Evolutionary conservation across 64 coral and sea anemone genomes (phyloP).

Genomic region (Catalaphyllia jardinei): DNA sequence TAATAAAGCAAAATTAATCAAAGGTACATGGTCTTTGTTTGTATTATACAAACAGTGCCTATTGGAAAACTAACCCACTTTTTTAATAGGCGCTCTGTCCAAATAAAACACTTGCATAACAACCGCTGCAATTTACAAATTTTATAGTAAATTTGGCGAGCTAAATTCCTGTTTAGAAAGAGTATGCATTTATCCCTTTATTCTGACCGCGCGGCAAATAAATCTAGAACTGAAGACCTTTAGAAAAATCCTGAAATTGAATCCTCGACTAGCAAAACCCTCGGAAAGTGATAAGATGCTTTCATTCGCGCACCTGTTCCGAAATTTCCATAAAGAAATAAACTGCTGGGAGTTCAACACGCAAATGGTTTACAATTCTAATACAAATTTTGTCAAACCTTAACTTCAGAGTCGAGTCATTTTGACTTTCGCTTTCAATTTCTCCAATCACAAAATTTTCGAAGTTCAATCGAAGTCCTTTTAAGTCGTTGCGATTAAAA

Average conservation of each 20-base stretch:
- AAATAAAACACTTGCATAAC: constrained; percentile 45
- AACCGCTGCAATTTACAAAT: constrained; percentile 50
- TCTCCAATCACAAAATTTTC: background rate
- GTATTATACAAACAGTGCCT: constrained; percentile 40
- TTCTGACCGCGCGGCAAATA: constrained; percentile 5
- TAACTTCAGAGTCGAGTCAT: background rate
- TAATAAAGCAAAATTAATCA: constrained; percentile 86
- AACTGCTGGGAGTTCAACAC: background rate
- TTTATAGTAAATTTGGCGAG: constrained; percentile 50
- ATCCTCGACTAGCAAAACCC: constrained; percentile 3
- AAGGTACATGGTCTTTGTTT: constrained; percentile 68
- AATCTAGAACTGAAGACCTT: background rate
- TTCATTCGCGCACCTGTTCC: constrained; percentile 4
- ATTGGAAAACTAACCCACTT: constrained; percentile 57
- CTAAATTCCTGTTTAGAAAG: constrained; percentile 45
- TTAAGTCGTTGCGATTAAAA: background rate
- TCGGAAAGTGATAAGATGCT: constrained; percentile 8
- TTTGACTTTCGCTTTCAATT: background rate
- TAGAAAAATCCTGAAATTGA: background rate
- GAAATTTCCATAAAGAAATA: constrained; percentile 24
- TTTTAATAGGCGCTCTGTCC: constrained; percentile 30
- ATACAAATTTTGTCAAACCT: constrained; percentile 31
- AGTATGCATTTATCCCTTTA: background rate
- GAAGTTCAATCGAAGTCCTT: background rate
- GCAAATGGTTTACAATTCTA: constrained; percentile 28